A percentile compares a stretch with the other conserved stretches of the same genome.
These are phyloP conservation scores for Yponomeuta cagnagella DNA, from an alignment of 2,888 invertebrate species.

Conservation along the genomic window DNA sequence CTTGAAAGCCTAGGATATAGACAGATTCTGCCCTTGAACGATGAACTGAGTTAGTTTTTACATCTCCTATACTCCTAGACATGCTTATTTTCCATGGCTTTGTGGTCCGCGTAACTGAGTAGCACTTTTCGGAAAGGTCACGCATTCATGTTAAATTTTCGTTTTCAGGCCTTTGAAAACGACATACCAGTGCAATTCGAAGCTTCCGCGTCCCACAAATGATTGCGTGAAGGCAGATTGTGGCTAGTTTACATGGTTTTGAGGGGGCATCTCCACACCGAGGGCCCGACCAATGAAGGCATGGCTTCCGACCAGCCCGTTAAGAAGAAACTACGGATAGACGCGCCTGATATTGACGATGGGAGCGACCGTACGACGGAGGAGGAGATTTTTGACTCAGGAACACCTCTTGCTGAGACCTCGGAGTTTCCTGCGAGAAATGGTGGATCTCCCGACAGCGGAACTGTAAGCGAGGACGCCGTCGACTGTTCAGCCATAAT, in stretches of 20 bases:
- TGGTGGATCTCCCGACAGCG: conserved; percentile 68
- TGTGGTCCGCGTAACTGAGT: conserved; percentile 74
- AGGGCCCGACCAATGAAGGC: conserved; percentile 71
- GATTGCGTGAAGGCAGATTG: conserved; percentile 2
- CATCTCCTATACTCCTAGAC: background rate
- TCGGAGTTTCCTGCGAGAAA: conserved; percentile 58
- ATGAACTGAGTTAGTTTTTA: background rate
- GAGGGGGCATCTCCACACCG: conserved; percentile 72
- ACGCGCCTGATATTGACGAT: conserved; percentile 77
- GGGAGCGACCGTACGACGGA: conserved; percentile 69
- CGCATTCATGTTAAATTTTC: conserved; percentile 36
- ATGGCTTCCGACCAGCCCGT: conserved; percentile 89
- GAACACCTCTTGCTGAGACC: conserved; percentile 56
- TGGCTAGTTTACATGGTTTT: conserved; percentile 77
- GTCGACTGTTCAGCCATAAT: conserved; percentile 64
- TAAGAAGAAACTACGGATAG: conserved; percentile 87
- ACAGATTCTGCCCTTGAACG: background rate
- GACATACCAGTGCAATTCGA: background rate
- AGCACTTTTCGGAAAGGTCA: conserved; percentile 71
- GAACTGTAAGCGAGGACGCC: conserved; percentile 69
- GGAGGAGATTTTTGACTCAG: conserved; percentile 63
- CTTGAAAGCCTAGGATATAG: no score
- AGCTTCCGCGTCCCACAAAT: conserved; percentile 7
- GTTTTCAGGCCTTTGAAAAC: conserved; percentile 10
- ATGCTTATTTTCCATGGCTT: conserved; percentile 45